These are phyloP conservation scores for Tetramorium alpestre DNA, from an alignment of 1,140 invertebrate genomes.

Conservation along the genomic window DNA sequence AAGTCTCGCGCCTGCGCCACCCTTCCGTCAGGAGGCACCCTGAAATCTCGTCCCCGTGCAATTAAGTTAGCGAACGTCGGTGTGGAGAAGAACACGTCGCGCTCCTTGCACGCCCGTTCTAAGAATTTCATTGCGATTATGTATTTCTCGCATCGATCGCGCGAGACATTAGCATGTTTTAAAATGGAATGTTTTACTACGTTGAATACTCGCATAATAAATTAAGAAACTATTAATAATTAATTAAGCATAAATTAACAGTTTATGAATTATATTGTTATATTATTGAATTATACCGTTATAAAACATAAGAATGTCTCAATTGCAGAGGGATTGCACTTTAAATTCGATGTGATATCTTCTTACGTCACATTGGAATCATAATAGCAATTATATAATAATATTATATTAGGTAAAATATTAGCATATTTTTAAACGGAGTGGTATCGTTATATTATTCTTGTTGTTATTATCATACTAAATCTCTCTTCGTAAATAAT, in stretches of 20 bases:
- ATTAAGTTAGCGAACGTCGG: slow-evolving; percentile 6
- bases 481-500: no score
- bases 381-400: no score
- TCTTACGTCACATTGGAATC: no score
- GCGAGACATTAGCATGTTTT: not conserved
- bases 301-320: no score
- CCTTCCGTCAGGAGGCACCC: slow-evolving; percentile 1
- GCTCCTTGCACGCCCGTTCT: not conserved
- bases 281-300: not conserved
- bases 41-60: not conserved
- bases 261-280: no score
- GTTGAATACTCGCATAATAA: not conserved
- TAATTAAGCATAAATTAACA: no score
- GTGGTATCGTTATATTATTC: no score
- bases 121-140: not conserved
- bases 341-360: no score
- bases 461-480: not conserved
- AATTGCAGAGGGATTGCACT: no score
- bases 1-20: slow-evolving; percentile 55
- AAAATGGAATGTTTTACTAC: not conserved
- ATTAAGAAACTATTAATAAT: not conserved
- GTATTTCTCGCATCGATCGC: not conserved
- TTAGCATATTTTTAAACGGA: no score
- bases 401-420: no score
- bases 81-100: no score